Conservation (phyloP, 2,888 invertebrate genomes). For the Pegoplata infirma region DNA sequence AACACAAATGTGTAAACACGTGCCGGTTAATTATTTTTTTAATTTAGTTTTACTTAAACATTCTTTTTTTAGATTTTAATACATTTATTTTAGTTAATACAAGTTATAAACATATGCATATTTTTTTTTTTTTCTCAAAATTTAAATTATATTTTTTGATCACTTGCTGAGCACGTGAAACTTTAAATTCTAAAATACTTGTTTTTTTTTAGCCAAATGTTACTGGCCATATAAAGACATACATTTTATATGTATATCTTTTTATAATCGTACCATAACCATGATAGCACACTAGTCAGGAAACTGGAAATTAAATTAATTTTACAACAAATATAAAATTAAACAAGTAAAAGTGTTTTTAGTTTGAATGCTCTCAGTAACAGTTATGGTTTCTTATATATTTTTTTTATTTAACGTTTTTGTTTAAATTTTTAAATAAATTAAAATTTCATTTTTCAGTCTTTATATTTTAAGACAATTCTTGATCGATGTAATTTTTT, state of each 20-base stretch:
- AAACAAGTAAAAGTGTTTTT: too few relatives aligned
- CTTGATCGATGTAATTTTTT: too few relatives aligned
- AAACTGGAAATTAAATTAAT: conserved; percentile 54
- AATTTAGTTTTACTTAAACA: neutral
- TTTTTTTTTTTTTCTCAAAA: neutral
- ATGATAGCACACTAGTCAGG: conserved; percentile 32
- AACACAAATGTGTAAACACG: too few relatives aligned
- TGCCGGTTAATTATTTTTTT: neutral
- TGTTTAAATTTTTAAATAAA: too few relatives aligned
- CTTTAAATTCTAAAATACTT: conserved; percentile 53
- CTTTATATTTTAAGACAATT: too few relatives aligned
- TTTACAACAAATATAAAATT: too few relatives aligned
- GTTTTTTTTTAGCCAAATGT: conserved; percentile 29
- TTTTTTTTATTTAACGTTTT: too few relatives aligned
- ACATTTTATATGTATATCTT: neutral
- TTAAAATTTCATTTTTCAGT: too few relatives aligned
- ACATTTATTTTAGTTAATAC: conserved; percentile 6
- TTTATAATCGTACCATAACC: conserved; percentile 12
- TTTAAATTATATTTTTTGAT: conserved; percentile 2
- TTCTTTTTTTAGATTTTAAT: neutral
- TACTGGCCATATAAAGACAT: too few relatives aligned
- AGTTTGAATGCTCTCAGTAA: too few relatives aligned
- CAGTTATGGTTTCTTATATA: too few relatives aligned
- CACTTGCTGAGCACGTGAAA: conserved; percentile 39
- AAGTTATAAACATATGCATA: conserved; percentile 12